Conservation (phyloP, 2,113 vertebrate species). For the Cyprinus carpio region DNA sequence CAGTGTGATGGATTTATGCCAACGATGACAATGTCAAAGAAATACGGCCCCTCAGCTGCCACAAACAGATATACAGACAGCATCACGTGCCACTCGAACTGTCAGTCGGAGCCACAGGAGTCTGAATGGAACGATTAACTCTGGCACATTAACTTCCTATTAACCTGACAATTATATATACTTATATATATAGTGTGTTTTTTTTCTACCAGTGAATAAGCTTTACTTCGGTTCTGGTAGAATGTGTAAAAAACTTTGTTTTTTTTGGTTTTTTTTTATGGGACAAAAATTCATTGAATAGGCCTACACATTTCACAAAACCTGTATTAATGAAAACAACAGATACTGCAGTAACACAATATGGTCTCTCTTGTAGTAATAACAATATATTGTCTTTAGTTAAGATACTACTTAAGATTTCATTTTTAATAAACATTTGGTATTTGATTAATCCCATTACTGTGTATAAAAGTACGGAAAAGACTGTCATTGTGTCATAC, state of each 20-base stretch:
- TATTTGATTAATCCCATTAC: neutral
- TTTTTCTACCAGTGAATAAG: neutral
- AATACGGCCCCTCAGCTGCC: slow-evolving; percentile 37
- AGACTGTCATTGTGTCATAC: neutral
- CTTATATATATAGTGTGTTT: accelerated
- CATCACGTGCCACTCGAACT: slow-evolving; percentile 15
- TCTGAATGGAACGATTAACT: slow-evolving; percentile 72
- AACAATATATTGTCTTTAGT: neutral
- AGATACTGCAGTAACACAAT: no score
- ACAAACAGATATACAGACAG: neutral
- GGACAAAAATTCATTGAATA: no score
- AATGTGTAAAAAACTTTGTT: slow-evolving; percentile 10
- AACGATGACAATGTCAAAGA: slow-evolving; percentile 44
- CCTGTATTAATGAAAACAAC: neutral
- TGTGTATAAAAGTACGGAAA: neutral
- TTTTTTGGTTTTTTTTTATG: neutral
- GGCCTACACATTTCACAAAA: neutral
- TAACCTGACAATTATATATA: neutral
- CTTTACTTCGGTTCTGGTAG: neutral
- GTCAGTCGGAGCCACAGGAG: slow-evolving; percentile 74
- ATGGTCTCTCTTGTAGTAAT: no score
- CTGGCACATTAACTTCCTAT: neutral
- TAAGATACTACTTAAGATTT: neutral
- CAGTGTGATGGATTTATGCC: slow-evolving; percentile 46
- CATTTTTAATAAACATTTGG: neutral